Evolutionary conservation across 2,113 vertebrate species (phyloP), one percentile per base, ranked within the genome.

Genomic region (Pygoscelis antarcticus): DNA sequence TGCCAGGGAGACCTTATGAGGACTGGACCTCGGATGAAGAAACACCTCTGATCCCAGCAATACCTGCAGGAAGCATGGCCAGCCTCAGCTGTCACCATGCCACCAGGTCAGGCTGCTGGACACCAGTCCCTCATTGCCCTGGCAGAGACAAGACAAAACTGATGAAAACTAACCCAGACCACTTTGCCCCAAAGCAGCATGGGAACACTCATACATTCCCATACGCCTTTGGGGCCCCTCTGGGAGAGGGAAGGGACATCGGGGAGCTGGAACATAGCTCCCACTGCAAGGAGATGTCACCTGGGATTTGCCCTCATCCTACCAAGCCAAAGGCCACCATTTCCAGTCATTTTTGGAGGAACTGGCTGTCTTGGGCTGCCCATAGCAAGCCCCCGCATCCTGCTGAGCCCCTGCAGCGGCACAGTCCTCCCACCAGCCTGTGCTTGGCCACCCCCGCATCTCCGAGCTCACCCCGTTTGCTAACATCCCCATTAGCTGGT

Each of bases 401-500:
- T 83, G 71, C 54, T 2, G 4, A 95, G 51, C 11, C 46, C 46
- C 68, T 2, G 2, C 1, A 4, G 64, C 1, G 0, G 54, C 71
- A 57, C 54, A 86, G 54, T 71, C 22, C 58, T 83, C 58, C 82
- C 13, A 1, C 54, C 3, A 2, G 83, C 91, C 91, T 8, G 7
- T 7, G 6, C 58, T 80, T 16, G 52, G 81, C 93, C 93, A 94
- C 90, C 96, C 90, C 89, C 52, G 11, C 49, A 2, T 90, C 87
- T 89, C 93, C 2, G 1, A 85, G 93, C 83, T 92, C 87, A 34
- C 91, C 87, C 80, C n/a, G 10, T 95, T 94, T 86, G 86, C 91
- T 94, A 89, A 89, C 80, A 91, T 74, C 75, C 83, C 94, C 74
- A 96, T 95, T 96, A 97, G 95, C 87, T 87, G 70, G 86, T 96